A percentile compares a stretch with the other conserved stretches of the same genome.
Conservation (phyloP, 2,888 invertebrate species). For the Diaprepes abbreviatus region DNA sequence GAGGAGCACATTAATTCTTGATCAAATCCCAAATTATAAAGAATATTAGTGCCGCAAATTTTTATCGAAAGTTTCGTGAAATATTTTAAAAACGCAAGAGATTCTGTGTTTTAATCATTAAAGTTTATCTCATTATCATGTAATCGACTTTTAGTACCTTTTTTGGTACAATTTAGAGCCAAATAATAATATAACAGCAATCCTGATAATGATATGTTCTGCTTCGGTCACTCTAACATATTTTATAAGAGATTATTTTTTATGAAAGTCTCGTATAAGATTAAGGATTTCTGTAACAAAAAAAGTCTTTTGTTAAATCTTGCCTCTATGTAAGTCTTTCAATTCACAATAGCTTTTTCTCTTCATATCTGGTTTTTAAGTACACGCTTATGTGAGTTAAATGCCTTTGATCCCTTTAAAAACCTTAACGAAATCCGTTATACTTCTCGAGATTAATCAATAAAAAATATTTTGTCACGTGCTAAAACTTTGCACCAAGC, state of each 20-base stretch:
- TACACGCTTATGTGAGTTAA: not conserved
- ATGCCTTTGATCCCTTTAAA: slow-evolving; percentile 12
- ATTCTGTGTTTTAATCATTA: too few relatives aligned
- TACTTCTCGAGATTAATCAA: not conserved
- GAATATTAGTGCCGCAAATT: too few relatives aligned
- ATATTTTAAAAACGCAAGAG: too few relatives aligned
- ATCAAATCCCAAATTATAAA: too few relatives aligned
- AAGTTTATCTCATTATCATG: too few relatives aligned
- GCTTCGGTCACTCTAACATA: not conserved
- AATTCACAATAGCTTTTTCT: not conserved
- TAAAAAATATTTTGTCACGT: slow-evolving; percentile 6
- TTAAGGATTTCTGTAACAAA: slow-evolving; percentile 6
- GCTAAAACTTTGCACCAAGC: not conserved
- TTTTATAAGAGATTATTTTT: not conserved
- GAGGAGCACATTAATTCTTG: too few relatives aligned
- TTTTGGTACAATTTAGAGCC: too few relatives aligned
- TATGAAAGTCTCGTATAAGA: not conserved
- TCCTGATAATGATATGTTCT: not conserved
- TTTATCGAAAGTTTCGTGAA: too few relatives aligned
- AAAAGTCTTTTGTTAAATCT: slow-evolving; percentile 12
- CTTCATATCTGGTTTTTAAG: slow-evolving; percentile 4
- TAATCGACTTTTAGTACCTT: too few relatives aligned
- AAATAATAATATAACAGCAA: not conserved
- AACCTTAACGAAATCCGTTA: not conserved
- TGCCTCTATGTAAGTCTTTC: not conserved